Evolutionary conservation across 1,140 invertebrate genomes (phyloP).

Genomic region (Nebria ingens): DNA sequence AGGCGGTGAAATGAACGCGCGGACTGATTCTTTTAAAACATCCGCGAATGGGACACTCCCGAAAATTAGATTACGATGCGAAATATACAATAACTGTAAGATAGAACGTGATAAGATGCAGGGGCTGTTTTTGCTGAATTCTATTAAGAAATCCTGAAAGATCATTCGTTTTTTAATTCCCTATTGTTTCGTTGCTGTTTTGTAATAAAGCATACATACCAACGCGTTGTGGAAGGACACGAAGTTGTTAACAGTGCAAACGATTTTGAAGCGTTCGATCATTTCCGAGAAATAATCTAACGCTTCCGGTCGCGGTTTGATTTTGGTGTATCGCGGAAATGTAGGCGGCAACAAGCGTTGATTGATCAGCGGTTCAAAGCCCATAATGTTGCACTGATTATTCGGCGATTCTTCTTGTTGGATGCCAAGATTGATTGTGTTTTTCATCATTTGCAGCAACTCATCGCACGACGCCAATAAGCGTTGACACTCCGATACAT

Average conservation of each 20-base stretch:
- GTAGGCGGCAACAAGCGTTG: conserved; percentile 90
- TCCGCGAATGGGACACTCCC: conserved; percentile 50
- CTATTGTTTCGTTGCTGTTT: too few relatives aligned
- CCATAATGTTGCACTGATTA: conserved; percentile 58
- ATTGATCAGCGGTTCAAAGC: conserved; percentile 92
- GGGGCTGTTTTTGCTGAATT: conserved; percentile 79
- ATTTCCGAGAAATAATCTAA: conserved; percentile 77
- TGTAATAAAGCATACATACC: conserved; percentile 56
- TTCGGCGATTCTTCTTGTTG: conserved; percentile 60
- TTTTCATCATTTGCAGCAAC: conserved; percentile 67
- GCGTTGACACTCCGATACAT: conserved; percentile 52
- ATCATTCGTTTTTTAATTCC: too few relatives aligned
- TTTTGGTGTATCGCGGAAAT: conserved; percentile 94
- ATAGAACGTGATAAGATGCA: conserved; percentile 92
- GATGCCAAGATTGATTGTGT: conserved; percentile 63
- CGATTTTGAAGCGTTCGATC: conserved; percentile 65
- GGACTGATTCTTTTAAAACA: conserved; percentile 73
- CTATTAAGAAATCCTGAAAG: conserved; percentile 84
- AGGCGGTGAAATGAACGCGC: conserved; percentile 80
- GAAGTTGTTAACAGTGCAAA: conserved; percentile 57
- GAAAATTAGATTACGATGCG: conserved; percentile 32
- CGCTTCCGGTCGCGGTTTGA: conserved; percentile 73
- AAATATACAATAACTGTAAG: conserved; percentile 70
- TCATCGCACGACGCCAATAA: conserved; percentile 57
- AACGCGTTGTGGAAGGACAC: conserved; percentile 71